phyloP scores from a whole-genome alignment of 2,888 invertebrate genomes.

The Amitus sp. region DNA sequence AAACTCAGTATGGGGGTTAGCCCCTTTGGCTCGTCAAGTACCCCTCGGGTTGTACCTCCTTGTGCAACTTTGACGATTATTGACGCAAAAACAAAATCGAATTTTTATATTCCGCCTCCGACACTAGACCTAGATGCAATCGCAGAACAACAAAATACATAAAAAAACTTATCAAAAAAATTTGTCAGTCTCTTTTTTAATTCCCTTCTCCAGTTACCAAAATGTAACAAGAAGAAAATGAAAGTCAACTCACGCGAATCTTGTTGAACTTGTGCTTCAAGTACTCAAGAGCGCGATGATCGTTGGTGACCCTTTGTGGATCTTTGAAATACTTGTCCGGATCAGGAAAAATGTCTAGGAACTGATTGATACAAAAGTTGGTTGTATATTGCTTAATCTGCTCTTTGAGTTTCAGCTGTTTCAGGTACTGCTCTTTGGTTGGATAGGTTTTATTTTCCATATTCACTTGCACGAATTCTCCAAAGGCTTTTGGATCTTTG shows the following conservation, averaged over 20 bases:
- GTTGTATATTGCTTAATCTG: conserved; percentile 64
- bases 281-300: conserved; percentile 41
- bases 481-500: conserved; percentile 37
- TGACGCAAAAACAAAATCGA: too few relatives aligned
- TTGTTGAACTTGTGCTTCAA: conserved; percentile 43
- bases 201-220: too few relatives aligned
- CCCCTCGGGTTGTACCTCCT: too few relatives aligned
- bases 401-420: conserved; percentile 49
- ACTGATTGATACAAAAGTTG: conserved; percentile 63
- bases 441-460: conserved; percentile 48
- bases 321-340: conserved; percentile 58
- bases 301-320: conserved; percentile 35
- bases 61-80: too few relatives aligned
- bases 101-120: too few relatives aligned
- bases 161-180: too few relatives aligned
- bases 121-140: too few relatives aligned
- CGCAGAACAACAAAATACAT: too few relatives aligned
- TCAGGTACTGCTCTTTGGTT: conserved; percentile 44
- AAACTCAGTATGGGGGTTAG: too few relatives aligned
- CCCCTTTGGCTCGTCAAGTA: too few relatives aligned
- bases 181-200: too few relatives aligned
- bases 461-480: conserved; percentile 45
- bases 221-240: too few relatives aligned
- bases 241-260: conserved; percentile 40
- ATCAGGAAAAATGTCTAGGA: conserved; percentile 65